A percentile compares a stretch with the other conserved stretches of the same genome.
Conservation (phyloP, 2,888 invertebrate species). For the Pollenia griseotomentosa region DNA sequence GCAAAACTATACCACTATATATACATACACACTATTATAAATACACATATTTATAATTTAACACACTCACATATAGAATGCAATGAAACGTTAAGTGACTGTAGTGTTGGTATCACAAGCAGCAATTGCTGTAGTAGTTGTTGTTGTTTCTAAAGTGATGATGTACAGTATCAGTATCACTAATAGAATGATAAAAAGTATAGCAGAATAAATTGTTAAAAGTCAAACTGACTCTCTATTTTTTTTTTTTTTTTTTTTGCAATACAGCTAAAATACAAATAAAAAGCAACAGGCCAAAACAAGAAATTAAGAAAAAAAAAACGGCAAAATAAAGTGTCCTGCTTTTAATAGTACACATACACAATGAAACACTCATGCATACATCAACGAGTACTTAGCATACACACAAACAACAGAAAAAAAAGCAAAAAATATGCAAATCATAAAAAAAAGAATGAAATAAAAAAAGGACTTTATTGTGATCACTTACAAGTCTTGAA, state of each 20-base stretch:
- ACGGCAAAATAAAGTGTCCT: constrained; percentile 34
- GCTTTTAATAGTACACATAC: constrained; percentile 53
- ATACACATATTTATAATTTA: not conserved
- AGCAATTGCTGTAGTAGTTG: not conserved
- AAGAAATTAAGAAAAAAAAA: constrained; percentile 12
- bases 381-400: not conserved
- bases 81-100: constrained; percentile 71
- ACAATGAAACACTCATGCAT: constrained; percentile 37
- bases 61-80: constrained; percentile 59
- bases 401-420: constrained; percentile 24
- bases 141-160: constrained; percentile 52
- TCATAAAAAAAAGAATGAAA: constrained; percentile 22
- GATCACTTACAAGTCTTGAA: constrained; percentile 46
- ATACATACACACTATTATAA: not conserved
- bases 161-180: constrained; percentile 52
- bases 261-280: constrained; percentile 49
- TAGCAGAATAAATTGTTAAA: constrained; percentile 60
- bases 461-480: constrained; percentile 43
- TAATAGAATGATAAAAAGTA: constrained; percentile 57
- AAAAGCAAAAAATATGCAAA: constrained; percentile 63
- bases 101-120: not conserved
- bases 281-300: constrained; percentile 55
- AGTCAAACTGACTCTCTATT: constrained; percentile 19
- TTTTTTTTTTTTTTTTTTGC: not conserved
- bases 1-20: too few species aligned